Base-by-base conservation (phyloP, 2,113 vertebrate genomes). In the Phoxinus phoxinus region DNA sequence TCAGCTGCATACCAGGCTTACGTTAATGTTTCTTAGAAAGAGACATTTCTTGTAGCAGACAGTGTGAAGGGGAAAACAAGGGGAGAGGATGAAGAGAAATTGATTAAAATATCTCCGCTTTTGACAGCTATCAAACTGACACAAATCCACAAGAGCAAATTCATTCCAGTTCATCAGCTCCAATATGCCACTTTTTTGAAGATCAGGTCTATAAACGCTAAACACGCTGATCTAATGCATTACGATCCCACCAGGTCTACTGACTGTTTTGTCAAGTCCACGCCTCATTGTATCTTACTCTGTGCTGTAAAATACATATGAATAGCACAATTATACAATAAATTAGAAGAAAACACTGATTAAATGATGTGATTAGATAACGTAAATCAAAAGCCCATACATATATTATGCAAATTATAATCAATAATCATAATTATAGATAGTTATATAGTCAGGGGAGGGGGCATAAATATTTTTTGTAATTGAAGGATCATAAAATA, bases 91-190 rank as follows among this genome's bases (percentile, higher is more conserved):
- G 58, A 46, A 15, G 56, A 79, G 30, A 79, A 79, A 79, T 44
- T 79, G 56, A 79, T 79, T 65, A 65, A 63, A 79, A 79, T 59
- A 59, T 61, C 35, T 10, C 56, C 1, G 35, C 23, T 44, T 79
- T 58, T 61, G 76, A 79, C 76, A 79, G 78, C 58, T 27, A 63
- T 80, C 78, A 80, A 80, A 63, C 58, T 61, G 78, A 46, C n/a
- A 63, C 77, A 80, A 80, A 80, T 63, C 58, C 37, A 80, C 58
- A 80, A 46, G 78, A 80, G 37, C 58, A 65, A 80, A 80, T 80
- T 80, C n/a, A 80, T 63, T 63, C 9, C 58, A 80, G 35, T 80
- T 65, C 78, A 65, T 80, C 58, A 79, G 53, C 32, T 37, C 32
- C 11, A 13, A 79, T 25, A 41, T 32, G 53, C 56, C 77, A 25